Evolutionary conservation across 2,113 vertebrate species (phyloP).

Genomic region (Siniperca chuatsi): DNA sequence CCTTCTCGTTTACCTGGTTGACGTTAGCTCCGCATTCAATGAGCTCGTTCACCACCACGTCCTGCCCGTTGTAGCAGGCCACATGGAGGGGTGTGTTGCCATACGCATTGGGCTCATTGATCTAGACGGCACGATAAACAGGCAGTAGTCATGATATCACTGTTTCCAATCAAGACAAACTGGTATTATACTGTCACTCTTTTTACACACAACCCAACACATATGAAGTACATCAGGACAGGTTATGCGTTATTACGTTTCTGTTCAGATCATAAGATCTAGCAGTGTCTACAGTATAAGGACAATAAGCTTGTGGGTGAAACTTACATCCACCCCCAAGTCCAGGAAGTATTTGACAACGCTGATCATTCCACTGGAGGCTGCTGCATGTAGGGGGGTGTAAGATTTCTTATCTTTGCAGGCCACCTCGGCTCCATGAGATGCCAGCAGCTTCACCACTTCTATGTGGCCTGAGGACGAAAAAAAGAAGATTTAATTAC

Average conservation of each 20-base stretch:
- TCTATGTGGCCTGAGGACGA: constrained; percentile 92
- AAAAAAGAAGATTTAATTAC: background rate
- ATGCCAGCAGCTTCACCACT: constrained; percentile 95
- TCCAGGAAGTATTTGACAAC: constrained; percentile 98
- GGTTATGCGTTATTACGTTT: background rate
- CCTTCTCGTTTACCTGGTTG: constrained; percentile 97
- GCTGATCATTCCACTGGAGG: constrained; percentile 97
- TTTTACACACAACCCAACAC: background rate
- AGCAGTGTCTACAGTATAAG: background rate
- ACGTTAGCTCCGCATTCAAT: constrained; percentile 97
- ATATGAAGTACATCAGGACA: background rate
- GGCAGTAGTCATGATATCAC: background rate
- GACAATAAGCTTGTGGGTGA: constrained; percentile 19
- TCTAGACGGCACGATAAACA: constrained; percentile 79
- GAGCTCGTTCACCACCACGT: constrained; percentile 97
- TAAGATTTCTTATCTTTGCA: constrained; percentile 99
- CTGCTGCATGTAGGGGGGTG: constrained; percentile 95
- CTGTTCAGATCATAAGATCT: constrained; percentile 2
- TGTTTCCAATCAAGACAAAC: background rate
- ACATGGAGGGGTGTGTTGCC: constrained; percentile 97
- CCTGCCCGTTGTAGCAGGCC: constrained; percentile 98
- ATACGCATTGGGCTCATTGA: constrained; percentile 96
- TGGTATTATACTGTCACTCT: background rate
- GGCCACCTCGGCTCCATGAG: constrained; percentile 95
- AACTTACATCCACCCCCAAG: constrained; percentile 95